Percentiles rank a stretch among this genome's conserved stretches.
phyloP scores from a whole-genome alignment of 53 echinoderm and acorn worm species.

The Echinometra lucunter region DNA sequence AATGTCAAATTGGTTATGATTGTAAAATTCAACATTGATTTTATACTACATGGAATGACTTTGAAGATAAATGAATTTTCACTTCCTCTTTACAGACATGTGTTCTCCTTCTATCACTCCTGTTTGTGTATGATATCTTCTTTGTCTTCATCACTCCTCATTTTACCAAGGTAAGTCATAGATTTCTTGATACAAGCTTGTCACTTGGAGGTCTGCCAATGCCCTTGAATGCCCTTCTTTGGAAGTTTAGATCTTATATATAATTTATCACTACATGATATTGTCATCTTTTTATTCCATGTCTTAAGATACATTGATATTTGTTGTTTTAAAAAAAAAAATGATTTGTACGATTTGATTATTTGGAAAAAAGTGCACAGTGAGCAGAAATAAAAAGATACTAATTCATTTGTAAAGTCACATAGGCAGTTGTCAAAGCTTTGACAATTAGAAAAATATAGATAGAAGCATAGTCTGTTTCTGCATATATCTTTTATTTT shows the following conservation, averaged over 20 bases:
- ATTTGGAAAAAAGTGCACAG: background rate
- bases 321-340: too few relatives aligned
- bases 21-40: too few relatives aligned
- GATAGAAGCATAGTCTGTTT: too few relatives aligned
- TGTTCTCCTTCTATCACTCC: constrained; percentile 80
- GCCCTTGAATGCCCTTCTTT: background rate
- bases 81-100: constrained; percentile 77
- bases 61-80: constrained; percentile 4
- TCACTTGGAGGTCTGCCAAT: background rate
- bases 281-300: background rate
- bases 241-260: background rate
- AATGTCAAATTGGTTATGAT: too few relatives aligned
- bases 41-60: background rate
- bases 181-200: background rate
- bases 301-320: background rate
- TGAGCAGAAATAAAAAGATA: background rate
- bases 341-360: background rate
- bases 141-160: constrained; percentile 95
- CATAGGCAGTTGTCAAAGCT: background rate
- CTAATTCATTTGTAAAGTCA: background rate
- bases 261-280: background rate
- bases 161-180: constrained; percentile 77
- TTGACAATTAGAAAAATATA: background rate
- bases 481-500: too few relatives aligned
- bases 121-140: constrained; percentile 96